Evolutionary conservation across 2,797 vertebrate species (phyloP), one percentile per base, ranked within the genome.

Genomic region (Poeciliopsis paucimaculata): DNA sequence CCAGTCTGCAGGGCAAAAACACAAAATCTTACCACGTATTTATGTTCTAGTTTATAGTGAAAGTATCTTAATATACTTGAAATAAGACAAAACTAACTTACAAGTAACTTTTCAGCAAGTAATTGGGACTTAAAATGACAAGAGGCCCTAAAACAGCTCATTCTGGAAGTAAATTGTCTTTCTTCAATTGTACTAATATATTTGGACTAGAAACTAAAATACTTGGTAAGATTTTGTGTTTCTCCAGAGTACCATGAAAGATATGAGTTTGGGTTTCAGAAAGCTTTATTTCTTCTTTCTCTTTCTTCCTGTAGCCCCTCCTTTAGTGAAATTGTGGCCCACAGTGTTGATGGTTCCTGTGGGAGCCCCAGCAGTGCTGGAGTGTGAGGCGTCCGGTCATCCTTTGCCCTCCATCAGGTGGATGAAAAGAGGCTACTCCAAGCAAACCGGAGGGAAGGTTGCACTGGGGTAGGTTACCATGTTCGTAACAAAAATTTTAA

Each of bases 401-500:
- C 96, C 95, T 73, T 68, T 73, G 20, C 96, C 96, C 7, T 87
- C 92, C 82, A 92, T 96, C 82, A 92, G 82, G 60, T 96, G 95
- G 95, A 82, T 92, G 70, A 96, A 96, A 84, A 94, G 88, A 75
- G 95, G 95, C 34, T 89, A 83, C 74, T 93, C 94, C 53, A 93
- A 92, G 36, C 92, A 92, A 84, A 96, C 95, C 10, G 96, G 96
- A 62, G 96, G 95, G 39, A 95, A 85, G 82, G 85, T 95, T 51
- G 51, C 76, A 64, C 10, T 86, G 6, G 94, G 95, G 96, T 96
- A 76, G 71, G 87, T 77, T 79, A 0, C 12, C 10, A 23, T 55
- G 15, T 47, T 51, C 4, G 74, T 1, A 0, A 15, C 55, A 12
- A 70, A 12, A 2, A 26, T 68, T 26, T 26, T 6, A 68, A 4